phyloP scores from a whole-genome alignment of 2,888 invertebrate genomes.

The Nycteola revayana region DNA sequence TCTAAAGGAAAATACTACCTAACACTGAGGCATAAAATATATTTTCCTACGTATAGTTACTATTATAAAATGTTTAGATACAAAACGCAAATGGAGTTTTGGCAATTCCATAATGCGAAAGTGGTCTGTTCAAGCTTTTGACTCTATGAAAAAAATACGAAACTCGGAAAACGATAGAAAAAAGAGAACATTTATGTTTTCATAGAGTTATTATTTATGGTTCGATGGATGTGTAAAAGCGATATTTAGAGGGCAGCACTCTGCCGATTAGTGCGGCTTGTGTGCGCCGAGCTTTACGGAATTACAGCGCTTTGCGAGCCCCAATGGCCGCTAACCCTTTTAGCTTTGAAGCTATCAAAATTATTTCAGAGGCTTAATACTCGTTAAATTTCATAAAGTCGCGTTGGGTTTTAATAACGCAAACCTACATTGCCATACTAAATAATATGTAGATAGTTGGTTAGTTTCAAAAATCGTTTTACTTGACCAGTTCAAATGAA shows the following conservation, averaged over 20 bases:
- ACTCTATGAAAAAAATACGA: slow-evolving; percentile 80
- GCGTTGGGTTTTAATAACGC: slow-evolving; percentile 42
- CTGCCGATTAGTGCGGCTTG: slow-evolving; percentile 73
- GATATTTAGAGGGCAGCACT: slow-evolving; percentile 78
- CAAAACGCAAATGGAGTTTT: slow-evolving; percentile 70
- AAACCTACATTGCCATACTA: slow-evolving; percentile 33
- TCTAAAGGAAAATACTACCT: slow-evolving; percentile 30
- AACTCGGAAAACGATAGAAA: slow-evolving; percentile 79
- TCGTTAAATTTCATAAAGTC: slow-evolving; percentile 46
- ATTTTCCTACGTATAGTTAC: slow-evolving; percentile 22
- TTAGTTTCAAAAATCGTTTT: slow-evolving; percentile 1
- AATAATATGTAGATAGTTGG: slow-evolving; percentile 11
- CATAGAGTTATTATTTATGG: slow-evolving; percentile 81
- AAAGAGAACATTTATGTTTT: slow-evolving; percentile 80
- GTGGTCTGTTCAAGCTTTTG: slow-evolving; percentile 83
- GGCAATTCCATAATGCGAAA: slow-evolving; percentile 82
- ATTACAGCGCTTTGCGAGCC: slow-evolving; percentile 53
- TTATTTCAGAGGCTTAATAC: slow-evolving; percentile 61
- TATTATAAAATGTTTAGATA: slow-evolving; percentile 43
- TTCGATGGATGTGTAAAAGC: slow-evolving; percentile 76
- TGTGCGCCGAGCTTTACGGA: slow-evolving; percentile 51
- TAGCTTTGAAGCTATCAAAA: slow-evolving; percentile 73
- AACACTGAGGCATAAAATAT: slow-evolving; percentile 22
- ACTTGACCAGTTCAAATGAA: too few species aligned
- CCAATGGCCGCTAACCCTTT: slow-evolving; percentile 61